A percentile compares a stretch with the other conserved stretches of the same genome.
These are phyloP conservation scores for Gallinago media DNA, from an alignment of 2,113 vertebrate species.

Conservation along the genomic window DNA sequence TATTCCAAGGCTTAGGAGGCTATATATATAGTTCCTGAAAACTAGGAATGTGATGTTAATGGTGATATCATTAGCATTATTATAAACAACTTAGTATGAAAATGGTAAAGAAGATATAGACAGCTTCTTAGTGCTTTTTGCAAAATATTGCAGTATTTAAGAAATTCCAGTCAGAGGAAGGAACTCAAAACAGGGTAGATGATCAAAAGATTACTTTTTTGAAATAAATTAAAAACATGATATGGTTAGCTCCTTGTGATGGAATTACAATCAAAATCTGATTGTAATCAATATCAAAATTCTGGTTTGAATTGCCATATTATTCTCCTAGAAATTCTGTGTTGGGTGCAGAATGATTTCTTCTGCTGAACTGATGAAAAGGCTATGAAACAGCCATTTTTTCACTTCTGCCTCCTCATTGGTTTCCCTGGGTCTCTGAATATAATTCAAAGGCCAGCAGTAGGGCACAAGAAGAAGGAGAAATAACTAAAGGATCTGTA, in stretches of 20 bases:
- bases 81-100: neutral
- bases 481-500: neutral
- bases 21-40: neutral
- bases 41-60: neutral
- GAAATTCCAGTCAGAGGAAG: neutral
- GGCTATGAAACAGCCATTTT: neutral
- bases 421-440: neutral
- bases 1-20: neutral
- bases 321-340: neutral
- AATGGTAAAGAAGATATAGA: neutral
- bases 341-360: neutral
- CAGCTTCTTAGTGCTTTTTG: neutral
- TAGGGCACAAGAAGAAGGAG: neutral
- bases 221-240: neutral
- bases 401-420: neutral
- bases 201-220: neutral
- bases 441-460: neutral
- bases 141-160: neutral
- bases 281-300: neutral
- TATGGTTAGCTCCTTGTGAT: neutral
- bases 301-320: neutral
- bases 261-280: neutral
- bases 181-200: fast-evolving
- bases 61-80: neutral
- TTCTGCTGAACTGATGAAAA: neutral